Evolutionary conservation across 2,797 vertebrate genomes (phyloP).

Genomic region (Adelosebastes latens): DNA sequence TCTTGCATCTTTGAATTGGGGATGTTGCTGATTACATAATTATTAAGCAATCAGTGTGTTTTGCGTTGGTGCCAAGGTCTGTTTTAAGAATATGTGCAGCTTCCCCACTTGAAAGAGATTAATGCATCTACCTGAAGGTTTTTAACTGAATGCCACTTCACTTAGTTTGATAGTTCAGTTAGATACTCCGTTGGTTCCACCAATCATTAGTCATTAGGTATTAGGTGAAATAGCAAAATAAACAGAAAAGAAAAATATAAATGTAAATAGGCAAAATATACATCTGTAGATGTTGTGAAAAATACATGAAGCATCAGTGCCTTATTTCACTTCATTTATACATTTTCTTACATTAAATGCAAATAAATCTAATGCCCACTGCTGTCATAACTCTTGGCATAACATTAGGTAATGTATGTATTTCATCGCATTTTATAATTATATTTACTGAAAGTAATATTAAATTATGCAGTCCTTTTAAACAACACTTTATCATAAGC

Average conservation of each 20-base stretch:
- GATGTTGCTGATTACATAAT: slow-evolving; percentile 15
- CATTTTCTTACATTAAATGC: neutral
- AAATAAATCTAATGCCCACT: neutral
- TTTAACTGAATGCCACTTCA: neutral
- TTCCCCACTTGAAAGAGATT: neutral
- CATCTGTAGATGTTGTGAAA: too few species aligned
- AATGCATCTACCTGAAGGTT: neutral
- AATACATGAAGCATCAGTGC: neutral
- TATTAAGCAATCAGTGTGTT: slow-evolving; percentile 5
- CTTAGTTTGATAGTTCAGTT: neutral
- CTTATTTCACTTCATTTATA: neutral
- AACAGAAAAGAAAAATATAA: neutral
- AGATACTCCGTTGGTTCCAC: neutral
- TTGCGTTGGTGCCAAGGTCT: neutral
- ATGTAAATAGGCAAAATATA: neutral
- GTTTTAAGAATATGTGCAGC: neutral
- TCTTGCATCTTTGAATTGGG: neutral
- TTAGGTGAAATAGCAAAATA: neutral
- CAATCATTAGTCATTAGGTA: neutral
- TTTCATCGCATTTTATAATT: neutral
- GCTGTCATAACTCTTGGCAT: neutral
- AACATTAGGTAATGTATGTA: neutral
- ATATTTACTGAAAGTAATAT: neutral
- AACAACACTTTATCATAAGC: neutral
- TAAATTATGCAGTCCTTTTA: neutral